Base-by-base conservation (phyloP, 2,797 vertebrate genomes). In the Esox masquinongy region DNA sequence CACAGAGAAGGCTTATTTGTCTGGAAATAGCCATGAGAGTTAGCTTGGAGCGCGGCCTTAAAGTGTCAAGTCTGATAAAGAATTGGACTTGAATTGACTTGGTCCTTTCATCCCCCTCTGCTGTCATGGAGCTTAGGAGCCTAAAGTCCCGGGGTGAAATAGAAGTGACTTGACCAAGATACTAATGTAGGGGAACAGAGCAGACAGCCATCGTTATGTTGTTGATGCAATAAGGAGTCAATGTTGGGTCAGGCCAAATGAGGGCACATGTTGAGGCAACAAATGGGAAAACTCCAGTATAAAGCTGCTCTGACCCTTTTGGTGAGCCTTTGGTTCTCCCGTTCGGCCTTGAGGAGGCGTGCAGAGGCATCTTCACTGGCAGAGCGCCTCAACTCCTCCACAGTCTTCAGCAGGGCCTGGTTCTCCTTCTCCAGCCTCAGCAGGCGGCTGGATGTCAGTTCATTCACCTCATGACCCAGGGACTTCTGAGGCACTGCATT, bases 391-490 rank as follows among this genome's bases (percentile, higher is more conserved):
- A 99, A 94, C 56, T 98, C 95, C 88, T 99, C 96, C 85, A 99
- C 94, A 0, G 95, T 97, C 90, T 96, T 98, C 86, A 96, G 90
- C 86, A 99, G 94, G 11, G 93, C 94, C 92, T 99, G 98, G 92
- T 99, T 99, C 92, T 99, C 98, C 93, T 97, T 99, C 87, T 99
- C 98, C 83, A 99, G 69, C 87, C 98, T 99, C 78, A 99, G 87
- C 75, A 99, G 93, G 22, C 94, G 95, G 85, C 97, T 99, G 22
- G 98, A 99, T 17, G 97, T 97, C 90, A 98, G 87, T 74, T 99
- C 98, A 80, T 96, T 99, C 74, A 99, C 97, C 82, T 99, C 98
- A 70, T 98, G 96, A 22, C 98, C 96, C 81, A 99, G 89, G 53
- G 98, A 99, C 78, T 98, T 98, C 86, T 96, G 97, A 69, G 96